Evolutionary conservation across 2,888 invertebrate genomes (phyloP), one percentile per base, ranked within the genome.

Genomic region (Drosophila meridiana): DNA sequence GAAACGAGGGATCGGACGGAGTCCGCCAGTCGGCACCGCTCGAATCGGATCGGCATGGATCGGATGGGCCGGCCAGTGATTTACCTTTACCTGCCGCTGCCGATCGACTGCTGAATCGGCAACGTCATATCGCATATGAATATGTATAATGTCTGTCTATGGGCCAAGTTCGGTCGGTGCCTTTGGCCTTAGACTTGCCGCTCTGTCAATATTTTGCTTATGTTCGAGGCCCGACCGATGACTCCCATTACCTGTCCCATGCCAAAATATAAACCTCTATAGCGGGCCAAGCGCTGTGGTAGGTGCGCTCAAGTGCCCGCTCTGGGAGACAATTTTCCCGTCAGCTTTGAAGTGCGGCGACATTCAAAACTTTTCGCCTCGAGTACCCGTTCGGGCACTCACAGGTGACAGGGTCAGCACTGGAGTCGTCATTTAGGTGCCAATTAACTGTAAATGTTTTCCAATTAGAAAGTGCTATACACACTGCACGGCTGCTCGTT

Each of bases 151-250:
- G 60, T 43, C 30, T 32, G 61, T 55, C 50, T 66, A 48, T 62
- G 59, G 68, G 68, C 52, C 71, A 61, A 64, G 63, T 72, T 73
- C 43, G 85, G 78, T 86, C 90, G 89, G 83, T 73, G 73, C 69
- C 83, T 80, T 81, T 81, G 72, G 76, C 83, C 81, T 87, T 83
- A 62, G 84, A 81, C 75, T 66, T 83, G 87, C 90, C 89, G 84
- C 88, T 89, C 72, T 89, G 89, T 89, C 89, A 89, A 89, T 90
- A 89, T 89, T 89, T 89, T 85, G 82, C 77, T 85, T 87, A 73
- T 82, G 40, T 77, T 73, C 73, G 72, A 67, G 70, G 70, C 62
- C 64, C 48, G 30, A 13, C 36, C 53, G 60, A 45, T 55, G 69
- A 74, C 65, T 45, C 60, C 63, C 52, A 68, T 60, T 76, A 71